phyloP scores from a whole-genome alignment of 1,140 invertebrate genomes.

The Scaptomyza hsui region DNA sequence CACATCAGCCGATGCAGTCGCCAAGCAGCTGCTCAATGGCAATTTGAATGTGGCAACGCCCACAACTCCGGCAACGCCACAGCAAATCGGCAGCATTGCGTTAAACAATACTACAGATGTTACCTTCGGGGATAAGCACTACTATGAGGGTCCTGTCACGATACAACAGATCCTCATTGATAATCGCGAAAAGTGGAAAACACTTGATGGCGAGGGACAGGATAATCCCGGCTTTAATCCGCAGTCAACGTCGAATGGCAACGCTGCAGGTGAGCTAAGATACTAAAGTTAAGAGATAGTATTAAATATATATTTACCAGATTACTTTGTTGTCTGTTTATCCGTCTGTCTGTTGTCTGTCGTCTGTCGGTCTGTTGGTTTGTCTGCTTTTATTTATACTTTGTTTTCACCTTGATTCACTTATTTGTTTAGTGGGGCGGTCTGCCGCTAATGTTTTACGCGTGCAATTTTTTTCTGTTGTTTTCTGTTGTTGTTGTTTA shows the following conservation, averaged over 20 bases:
- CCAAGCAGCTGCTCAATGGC: constrained; percentile 63
- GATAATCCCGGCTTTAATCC: constrained; percentile 73
- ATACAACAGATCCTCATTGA: constrained; percentile 87
- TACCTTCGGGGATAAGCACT: constrained; percentile 87
- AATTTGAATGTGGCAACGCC: constrained; percentile 48
- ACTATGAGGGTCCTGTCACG: constrained; percentile 88
- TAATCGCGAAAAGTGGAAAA: constrained; percentile 77
- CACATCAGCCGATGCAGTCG: constrained; percentile 35
- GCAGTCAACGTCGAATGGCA: constrained; percentile 38
- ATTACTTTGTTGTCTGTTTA: not conserved
- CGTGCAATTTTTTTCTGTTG: constrained; percentile 7
- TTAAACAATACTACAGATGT: constrained; percentile 87
- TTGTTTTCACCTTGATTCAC: constrained; percentile 19
- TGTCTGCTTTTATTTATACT: constrained; percentile 6
- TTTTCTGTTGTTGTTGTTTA: constrained; percentile 22
- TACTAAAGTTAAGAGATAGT: not conserved
- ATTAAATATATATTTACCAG: constrained; percentile 27
- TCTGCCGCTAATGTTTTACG: not conserved
- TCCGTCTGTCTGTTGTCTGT: not conserved
- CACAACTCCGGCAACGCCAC: constrained; percentile 21
- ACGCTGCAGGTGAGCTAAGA: constrained; percentile 49
- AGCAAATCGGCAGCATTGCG: constrained; percentile 85
- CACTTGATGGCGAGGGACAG: constrained; percentile 52
- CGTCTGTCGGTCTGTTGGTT: not conserved
- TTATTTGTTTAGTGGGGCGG: constrained; percentile 23